Conservation (phyloP, 2,888 invertebrate genomes). For the Tethea ocularis region DNA sequence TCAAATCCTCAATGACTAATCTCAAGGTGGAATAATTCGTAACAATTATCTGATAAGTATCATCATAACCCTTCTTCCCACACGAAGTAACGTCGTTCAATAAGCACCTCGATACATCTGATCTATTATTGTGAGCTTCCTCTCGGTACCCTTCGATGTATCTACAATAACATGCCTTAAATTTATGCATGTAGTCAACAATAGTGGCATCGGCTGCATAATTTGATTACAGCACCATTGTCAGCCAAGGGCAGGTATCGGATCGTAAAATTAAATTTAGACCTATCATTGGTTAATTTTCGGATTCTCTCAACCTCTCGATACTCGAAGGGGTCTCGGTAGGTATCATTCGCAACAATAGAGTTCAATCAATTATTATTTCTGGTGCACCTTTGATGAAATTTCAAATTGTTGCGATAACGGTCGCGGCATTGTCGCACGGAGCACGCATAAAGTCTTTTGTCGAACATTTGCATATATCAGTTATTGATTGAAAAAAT, state of each 20-base stretch:
- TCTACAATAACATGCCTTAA: slow-evolving; percentile 76
- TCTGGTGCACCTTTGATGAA: slow-evolving; percentile 80
- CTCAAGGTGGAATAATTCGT: slow-evolving; percentile 72
- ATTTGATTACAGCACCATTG: slow-evolving; percentile 81
- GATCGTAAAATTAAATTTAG: slow-evolving; percentile 82
- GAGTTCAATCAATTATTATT: slow-evolving; percentile 80
- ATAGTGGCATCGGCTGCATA: slow-evolving; percentile 80
- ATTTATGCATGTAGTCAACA: slow-evolving; percentile 79
- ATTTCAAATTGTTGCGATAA: slow-evolving; percentile 78
- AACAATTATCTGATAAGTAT: slow-evolving; percentile 83
- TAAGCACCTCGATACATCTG: slow-evolving; percentile 69
- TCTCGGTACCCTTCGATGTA: slow-evolving; percentile 68
- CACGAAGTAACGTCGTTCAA: slow-evolving; percentile 67
- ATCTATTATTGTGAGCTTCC: slow-evolving; percentile 67
- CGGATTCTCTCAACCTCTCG: slow-evolving; percentile 75
- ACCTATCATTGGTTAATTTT: slow-evolving; percentile 82
- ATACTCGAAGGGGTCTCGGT: slow-evolving; percentile 57
- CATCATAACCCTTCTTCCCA: slow-evolving; percentile 79
- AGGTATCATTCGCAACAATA: slow-evolving; percentile 76
- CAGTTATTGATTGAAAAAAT: slow-evolving; percentile 83
- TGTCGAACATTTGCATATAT: slow-evolving; percentile 76
- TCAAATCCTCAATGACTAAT: slow-evolving; percentile 38
- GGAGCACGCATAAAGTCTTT: slow-evolving; percentile 64
- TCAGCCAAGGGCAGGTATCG: slow-evolving; percentile 77
- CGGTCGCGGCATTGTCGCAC: slow-evolving; percentile 76